Conservation (phyloP, 2,797 vertebrate genomes). For the Hypotaenidia philippensis region DNA sequence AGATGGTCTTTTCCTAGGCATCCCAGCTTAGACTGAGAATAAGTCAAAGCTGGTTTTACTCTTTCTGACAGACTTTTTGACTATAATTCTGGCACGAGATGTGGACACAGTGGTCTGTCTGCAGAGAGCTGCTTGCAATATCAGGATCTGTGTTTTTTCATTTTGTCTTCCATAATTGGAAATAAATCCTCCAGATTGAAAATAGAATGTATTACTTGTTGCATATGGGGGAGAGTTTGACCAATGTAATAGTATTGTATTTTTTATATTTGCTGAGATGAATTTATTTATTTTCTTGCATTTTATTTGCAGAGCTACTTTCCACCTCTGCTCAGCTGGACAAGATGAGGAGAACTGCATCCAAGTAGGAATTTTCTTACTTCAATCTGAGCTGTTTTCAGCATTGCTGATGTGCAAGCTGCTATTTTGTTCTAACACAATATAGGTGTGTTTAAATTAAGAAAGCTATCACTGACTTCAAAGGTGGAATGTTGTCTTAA, state of each 20-base stretch:
- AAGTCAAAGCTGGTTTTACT: neutral
- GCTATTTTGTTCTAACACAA: neutral
- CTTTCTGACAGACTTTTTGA: neutral
- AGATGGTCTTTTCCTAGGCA: neutral
- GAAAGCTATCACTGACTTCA: neutral
- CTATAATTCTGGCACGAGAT: neutral
- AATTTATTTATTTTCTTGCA: constrained; percentile 25
- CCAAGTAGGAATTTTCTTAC: neutral
- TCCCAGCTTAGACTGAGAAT: neutral
- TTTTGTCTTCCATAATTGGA: constrained; percentile 54
- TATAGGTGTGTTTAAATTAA: neutral
- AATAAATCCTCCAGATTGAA: constrained; percentile 48
- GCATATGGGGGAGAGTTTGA: neutral
- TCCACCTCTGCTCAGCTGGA: constrained; percentile 33
- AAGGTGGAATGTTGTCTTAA: neutral
- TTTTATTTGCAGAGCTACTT: constrained; percentile 35
- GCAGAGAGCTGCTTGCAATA: neutral
- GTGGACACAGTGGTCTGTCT: neutral
- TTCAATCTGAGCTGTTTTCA: neutral
- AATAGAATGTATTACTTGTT: constrained; percentile 20
- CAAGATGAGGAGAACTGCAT: neutral
- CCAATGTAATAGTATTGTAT: neutral
- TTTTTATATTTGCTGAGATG: constrained; percentile 51
- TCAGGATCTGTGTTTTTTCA: neutral
- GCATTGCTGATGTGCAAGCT: neutral